Conservation (phyloP, 2,113 vertebrate species). For the Thalassoma bifasciatum region DNA sequence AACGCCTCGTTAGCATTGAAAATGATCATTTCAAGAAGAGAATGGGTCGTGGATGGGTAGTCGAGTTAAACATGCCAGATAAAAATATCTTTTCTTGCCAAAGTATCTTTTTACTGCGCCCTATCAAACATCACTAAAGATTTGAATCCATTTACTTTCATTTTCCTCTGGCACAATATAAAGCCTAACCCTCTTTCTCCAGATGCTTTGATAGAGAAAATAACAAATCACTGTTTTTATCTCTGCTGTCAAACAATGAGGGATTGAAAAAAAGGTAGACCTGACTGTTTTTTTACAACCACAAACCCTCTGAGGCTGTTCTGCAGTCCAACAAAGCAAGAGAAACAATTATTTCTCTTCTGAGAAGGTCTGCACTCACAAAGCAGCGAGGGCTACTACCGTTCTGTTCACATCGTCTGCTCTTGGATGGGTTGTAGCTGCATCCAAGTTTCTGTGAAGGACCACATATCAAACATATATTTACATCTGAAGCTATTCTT, state of each 20-base stretch:
- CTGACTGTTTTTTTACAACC: background rate
- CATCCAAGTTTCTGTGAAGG: background rate
- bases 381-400: constrained; percentile 34
- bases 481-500: too few species aligned
- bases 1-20: constrained; percentile 59
- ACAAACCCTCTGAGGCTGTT: constrained; percentile 2
- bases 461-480: too few species aligned
- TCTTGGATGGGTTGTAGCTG: constrained; percentile 31
- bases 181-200: constrained; percentile 7
- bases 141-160: constrained; percentile 33
- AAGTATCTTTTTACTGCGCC: constrained; percentile 27
- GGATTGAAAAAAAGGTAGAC: constrained; percentile 22
- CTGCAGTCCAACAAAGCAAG: constrained; percentile 9
- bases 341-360: background rate
- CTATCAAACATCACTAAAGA: constrained; percentile 23
- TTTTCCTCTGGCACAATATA: constrained; percentile 10
- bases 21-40: constrained; percentile 52
- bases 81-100: constrained; percentile 44
- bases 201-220: constrained; percentile 17
- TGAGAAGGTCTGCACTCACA: constrained; percentile 2
- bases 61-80: constrained; percentile 48
- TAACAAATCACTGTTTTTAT: constrained; percentile 25
- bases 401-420: constrained; percentile 38
- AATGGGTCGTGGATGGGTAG: constrained; percentile 48
- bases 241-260: constrained; percentile 10